A percentile compares a stretch with the other conserved stretches of the same genome.
Conservation (phyloP, 2,797 vertebrate genomes). For the Pitangus sulphuratus region DNA sequence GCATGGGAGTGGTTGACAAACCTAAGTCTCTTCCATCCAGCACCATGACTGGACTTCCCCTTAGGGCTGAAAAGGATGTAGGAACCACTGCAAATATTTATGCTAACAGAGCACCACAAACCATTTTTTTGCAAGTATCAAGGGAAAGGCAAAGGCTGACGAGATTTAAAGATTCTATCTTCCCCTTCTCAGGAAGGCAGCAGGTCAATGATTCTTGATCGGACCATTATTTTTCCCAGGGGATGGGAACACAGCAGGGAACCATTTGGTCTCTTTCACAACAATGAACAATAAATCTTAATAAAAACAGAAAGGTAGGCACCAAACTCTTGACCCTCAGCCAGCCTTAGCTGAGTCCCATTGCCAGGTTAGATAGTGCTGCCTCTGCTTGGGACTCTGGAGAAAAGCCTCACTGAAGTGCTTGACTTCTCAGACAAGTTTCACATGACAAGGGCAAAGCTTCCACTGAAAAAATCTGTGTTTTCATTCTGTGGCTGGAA, state of each 20-base stretch:
- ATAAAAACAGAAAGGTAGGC: not conserved
- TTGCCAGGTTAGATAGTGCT: not conserved
- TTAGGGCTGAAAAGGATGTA: not conserved
- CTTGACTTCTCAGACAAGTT: not conserved
- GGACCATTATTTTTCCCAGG: not conserved
- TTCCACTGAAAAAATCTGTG: not conserved
- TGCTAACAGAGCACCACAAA: not conserved
- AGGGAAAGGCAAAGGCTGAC: not conserved
- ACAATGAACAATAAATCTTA: not conserved
- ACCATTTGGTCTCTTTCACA: not conserved
- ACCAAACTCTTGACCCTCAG: not conserved
- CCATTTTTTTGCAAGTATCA: not conserved
- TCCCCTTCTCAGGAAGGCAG: conserved; percentile 11
- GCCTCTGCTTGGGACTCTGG: not conserved
- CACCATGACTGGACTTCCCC: not conserved
- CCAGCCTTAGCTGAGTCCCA: not conserved
- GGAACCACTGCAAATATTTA: conserved; percentile 11
- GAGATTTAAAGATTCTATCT: not conserved
- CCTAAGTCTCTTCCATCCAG: not conserved
- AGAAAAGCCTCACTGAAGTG: not conserved
- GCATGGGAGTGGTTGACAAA: not conserved
- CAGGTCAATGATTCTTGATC: not conserved
- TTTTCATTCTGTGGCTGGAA: not conserved
- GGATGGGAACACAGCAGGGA: not conserved
- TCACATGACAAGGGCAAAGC: not conserved